Base-by-base conservation (phyloP, 2,888 invertebrate genomes). In the Philereme vetulata region DNA sequence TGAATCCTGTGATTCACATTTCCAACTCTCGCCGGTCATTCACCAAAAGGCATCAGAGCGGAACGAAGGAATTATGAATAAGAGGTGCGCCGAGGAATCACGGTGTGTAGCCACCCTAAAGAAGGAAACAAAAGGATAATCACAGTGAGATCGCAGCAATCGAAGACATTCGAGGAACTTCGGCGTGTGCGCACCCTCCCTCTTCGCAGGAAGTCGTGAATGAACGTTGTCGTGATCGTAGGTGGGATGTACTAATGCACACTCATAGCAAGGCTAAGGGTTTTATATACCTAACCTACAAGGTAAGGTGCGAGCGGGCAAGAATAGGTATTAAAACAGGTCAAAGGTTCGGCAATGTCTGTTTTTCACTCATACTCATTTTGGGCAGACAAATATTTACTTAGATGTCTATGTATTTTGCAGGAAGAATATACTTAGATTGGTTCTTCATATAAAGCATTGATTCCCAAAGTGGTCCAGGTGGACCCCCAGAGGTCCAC, bases 1-100 rank as follows among this genome's bases (percentile, higher is more conserved):
- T 92, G 86, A 86, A 81, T 92, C 92, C 92, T 90, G 89, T 82
- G 85, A 88, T 87, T 88, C 88, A 84, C 80, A 83, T 86, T 88
- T 86, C 85, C 60, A 70, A 85, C 85, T 88, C 84, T 82, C 83
- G 75, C 82, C 86, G 88, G 87, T 83, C 91, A 90, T 91, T 91
- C 90, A 92, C 87, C 83, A 90, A 88, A 80, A 80, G 66, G 77
- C 86, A 86, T 72, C 80, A 80, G 85, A 84, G 85, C 84, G 82
- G 68, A 76, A 82, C 90, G 78, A 84, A 87, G 84, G 82, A 70
- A 83, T 82, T 78, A 81, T 88, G 85, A 86, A 88, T 85, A 85
- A 88, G 87, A 90, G 90, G 90, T 86, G 90, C 80, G 84, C 68
- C 75, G 70, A 85, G 88, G 88, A 89, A 88, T 87, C 88, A 90